phyloP scores from a whole-genome alignment of 1,140 invertebrate genomes.

The Drosophila equinoxialis region DNA sequence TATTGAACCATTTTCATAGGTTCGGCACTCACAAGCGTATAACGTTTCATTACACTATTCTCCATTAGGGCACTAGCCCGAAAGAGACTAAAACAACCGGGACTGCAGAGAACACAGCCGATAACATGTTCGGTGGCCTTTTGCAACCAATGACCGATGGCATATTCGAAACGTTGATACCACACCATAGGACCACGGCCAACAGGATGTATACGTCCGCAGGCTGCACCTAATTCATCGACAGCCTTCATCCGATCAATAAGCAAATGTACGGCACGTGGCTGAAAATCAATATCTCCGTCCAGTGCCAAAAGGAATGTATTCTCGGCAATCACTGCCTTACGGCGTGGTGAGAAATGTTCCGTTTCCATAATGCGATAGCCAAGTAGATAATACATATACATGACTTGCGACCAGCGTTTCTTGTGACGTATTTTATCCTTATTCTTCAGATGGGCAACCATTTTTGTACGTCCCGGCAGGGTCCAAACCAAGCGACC shows the following conservation, averaged over 20 bases:
- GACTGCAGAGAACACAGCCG: conserved; percentile 94
- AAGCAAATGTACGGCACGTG: conserved; percentile 92
- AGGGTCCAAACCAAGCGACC: conserved; percentile 93
- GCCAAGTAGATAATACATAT: conserved; percentile 96
- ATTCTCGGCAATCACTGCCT: conserved; percentile 91
- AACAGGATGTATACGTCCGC: conserved; percentile 96
- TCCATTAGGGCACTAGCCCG: conserved; percentile 94
- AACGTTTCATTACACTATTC: conserved; percentile 94
- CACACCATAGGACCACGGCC: conserved; percentile 95
- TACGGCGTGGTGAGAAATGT: conserved; percentile 85
- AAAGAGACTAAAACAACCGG: conserved; percentile 96
- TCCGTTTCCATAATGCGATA: conserved; percentile 91
- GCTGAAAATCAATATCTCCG: conserved; percentile 96
- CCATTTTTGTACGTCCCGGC: conserved; percentile 93
- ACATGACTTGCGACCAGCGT: conserved; percentile 95
- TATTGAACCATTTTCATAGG: conserved; percentile 95
- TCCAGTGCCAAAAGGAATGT: conserved; percentile 96
- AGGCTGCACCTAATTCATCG: conserved; percentile 93
- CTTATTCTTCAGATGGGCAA: conserved; percentile 95
- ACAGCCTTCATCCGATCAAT: conserved; percentile 97
- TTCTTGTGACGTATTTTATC: conserved; percentile 93
- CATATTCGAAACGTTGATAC: conserved; percentile 97
- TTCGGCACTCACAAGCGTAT: conserved; percentile 91
- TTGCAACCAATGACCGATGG: conserved; percentile 96
- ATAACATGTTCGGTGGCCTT: conserved; percentile 97